These are phyloP conservation scores for Decapterus maruadsi DNA, from an alignment of 2,797 vertebrate species.

Conservation along the genomic window DNA sequence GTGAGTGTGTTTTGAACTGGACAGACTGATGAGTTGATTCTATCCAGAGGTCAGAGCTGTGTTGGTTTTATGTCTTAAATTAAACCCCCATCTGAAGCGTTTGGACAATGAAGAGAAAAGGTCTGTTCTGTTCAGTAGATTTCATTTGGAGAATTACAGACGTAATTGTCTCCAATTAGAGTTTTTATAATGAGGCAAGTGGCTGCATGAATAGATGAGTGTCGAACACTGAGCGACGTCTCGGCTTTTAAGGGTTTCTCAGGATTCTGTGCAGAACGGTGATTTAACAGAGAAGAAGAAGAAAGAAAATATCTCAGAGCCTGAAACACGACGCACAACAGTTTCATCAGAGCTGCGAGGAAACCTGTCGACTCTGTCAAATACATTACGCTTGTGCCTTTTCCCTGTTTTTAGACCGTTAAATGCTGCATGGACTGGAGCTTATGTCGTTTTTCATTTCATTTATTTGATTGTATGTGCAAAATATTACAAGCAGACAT, in stretches of 20 bases:
- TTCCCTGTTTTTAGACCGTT: too few species aligned
- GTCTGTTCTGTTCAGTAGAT: neutral
- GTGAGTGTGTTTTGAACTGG: neutral
- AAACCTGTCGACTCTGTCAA: too few species aligned
- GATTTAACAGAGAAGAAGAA: neutral
- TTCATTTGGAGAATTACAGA: neutral
- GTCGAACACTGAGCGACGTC: neutral
- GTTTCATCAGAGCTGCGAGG: too few species aligned
- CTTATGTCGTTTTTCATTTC: too few species aligned
- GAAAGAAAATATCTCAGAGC: constrained; percentile 15
- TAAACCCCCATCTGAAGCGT: neutral
- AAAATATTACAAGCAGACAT: too few species aligned
- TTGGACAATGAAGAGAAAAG: neutral
- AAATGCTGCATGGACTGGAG: too few species aligned
- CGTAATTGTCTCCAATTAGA: neutral
- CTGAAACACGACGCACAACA: constrained; percentile 16
- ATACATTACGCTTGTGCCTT: too few species aligned
- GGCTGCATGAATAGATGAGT: neutral
- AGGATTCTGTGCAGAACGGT: neutral
- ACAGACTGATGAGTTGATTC: neutral
- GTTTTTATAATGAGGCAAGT: neutral
- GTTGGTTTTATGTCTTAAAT: neutral
- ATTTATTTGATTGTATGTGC: too few species aligned
- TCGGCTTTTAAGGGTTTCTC: constrained; percentile 4
- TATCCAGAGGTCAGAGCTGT: neutral